These are phyloP conservation scores for Colletes collaris DNA, from an alignment of 2,888 invertebrate genomes.

Conservation along the genomic window DNA sequence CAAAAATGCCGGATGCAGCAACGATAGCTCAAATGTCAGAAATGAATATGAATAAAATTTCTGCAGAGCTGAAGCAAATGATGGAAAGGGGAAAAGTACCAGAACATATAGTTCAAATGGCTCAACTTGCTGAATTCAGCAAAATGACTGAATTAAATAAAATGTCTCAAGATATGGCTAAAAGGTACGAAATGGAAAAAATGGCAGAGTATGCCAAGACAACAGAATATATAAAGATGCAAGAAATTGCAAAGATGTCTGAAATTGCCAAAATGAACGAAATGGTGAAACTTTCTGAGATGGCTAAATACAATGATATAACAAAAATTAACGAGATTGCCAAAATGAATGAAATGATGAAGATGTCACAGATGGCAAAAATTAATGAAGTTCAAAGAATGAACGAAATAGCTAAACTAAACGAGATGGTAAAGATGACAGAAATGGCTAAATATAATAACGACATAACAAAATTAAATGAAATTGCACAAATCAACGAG, in stretches of 20 bases:
- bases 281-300: constrained; percentile 81
- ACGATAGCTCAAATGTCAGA: constrained; percentile 81
- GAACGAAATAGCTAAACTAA: constrained; percentile 81
- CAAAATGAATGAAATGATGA: constrained; percentile 79
- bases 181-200: constrained; percentile 81
- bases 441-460: constrained; percentile 81
- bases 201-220: constrained; percentile 82
- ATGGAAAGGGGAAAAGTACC: constrained; percentile 82
- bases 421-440: constrained; percentile 82
- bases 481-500: constrained; percentile 81
- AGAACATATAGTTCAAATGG: constrained; percentile 82
- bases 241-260: constrained; percentile 80
- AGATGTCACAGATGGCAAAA: constrained; percentile 80
- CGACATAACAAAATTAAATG: constrained; percentile 77
- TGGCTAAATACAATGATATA: constrained; percentile 81
- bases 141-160: constrained; percentile 81
- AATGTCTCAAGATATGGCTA: constrained; percentile 81
- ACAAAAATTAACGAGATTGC: constrained; percentile 80
- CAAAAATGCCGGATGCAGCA: constrained; percentile 81
- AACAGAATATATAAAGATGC: constrained; percentile 81
- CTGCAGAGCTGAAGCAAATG: constrained; percentile 82
- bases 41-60: constrained; percentile 82
- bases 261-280: constrained; percentile 81
- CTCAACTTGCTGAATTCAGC: constrained; percentile 81
- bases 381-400: constrained; percentile 81